phyloP scores from a whole-genome alignment of 2,797 vertebrate genomes.

The Enteromius mattozi region DNA sequence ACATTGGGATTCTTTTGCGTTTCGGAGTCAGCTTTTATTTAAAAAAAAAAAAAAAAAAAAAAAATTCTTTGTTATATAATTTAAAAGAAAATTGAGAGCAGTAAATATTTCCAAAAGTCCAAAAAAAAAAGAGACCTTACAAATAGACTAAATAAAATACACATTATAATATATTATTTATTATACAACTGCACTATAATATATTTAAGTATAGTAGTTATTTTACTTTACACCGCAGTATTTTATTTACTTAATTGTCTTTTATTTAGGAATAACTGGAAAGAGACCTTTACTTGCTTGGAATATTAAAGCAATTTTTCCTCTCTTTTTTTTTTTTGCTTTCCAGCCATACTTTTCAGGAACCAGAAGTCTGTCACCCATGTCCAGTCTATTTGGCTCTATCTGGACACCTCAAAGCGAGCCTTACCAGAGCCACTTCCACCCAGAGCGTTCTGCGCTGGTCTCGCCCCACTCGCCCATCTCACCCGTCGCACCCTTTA shows the following conservation, averaged over 20 bases:
- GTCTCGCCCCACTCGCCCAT: slow-evolving; percentile 81
- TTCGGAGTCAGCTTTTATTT: not conserved
- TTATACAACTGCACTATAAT: not conserved
- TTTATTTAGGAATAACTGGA: no score
- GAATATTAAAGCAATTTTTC: not conserved
- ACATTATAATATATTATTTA: not conserved
- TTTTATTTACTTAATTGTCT: no score
- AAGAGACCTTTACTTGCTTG: not conserved
- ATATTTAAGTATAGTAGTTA: no score
- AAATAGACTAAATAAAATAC: not conserved
- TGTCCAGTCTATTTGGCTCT: slow-evolving; percentile 98
- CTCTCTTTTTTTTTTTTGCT: slow-evolving; percentile 41
- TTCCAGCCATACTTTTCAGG: slow-evolving; percentile 93
- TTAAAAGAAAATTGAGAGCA: not conserved
- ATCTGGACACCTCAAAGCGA: slow-evolving; percentile 98
- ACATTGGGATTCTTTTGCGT: not conserved
- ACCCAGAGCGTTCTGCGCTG: slow-evolving; percentile 77
- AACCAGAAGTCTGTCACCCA: slow-evolving; percentile 95
- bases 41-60: no score
- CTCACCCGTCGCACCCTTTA: slow-evolving; percentile 82
- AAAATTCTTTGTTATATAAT: no score
- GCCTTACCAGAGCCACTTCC: slow-evolving; percentile 88
- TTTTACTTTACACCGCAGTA: no score
- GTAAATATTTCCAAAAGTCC: not conserved
- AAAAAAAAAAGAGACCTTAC: not conserved